These are phyloP conservation scores for Petrocephalus zakoni DNA, from an alignment of 2,113 vertebrate species.

Conservation along the genomic window DNA sequence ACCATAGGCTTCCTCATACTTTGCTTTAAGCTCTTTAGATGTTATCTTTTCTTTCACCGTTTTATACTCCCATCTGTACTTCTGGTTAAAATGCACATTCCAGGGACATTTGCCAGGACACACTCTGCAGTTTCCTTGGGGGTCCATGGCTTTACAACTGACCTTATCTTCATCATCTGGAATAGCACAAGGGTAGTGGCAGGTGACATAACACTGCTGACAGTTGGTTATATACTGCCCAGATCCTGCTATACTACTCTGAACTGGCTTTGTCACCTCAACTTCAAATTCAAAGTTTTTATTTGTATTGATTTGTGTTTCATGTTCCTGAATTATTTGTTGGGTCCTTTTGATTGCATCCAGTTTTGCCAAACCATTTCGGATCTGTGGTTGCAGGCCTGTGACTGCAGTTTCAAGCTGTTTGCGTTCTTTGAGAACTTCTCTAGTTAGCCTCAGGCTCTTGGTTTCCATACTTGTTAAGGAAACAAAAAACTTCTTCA, in stretches of 20 bases:
- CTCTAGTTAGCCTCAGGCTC: constrained; percentile 22
- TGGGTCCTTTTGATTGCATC: constrained; percentile 15
- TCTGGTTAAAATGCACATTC: constrained; percentile 30
- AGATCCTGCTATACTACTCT: no score
- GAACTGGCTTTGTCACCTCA: no score
- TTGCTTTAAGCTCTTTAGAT: not conserved
- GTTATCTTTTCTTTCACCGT: constrained; percentile 7
- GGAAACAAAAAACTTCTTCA: constrained; percentile 4
- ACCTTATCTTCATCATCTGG: not conserved
- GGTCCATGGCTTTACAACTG: accelerated
- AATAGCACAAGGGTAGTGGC: not conserved
- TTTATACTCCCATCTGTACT: constrained; percentile 17
- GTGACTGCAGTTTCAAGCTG: not conserved
- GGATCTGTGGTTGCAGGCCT: constrained; percentile 16
- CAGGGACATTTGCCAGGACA: constrained; percentile 36
- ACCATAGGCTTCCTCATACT: not conserved
- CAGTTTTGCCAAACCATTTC: constrained; percentile 21
- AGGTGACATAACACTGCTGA: constrained; percentile 24
- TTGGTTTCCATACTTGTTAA: constrained; percentile 15
- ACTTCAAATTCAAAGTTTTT: no score
- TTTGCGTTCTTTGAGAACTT: constrained; percentile 21
- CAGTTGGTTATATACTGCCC: no score
- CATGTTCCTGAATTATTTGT: not conserved
- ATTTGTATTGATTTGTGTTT: not conserved
- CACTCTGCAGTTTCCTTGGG: accelerated